A percentile compares a stretch with the other conserved stretches of the same genome.
Evolutionary conservation across 1,140 invertebrate species (phyloP).

Genomic region (Bombus breviceps): DNA sequence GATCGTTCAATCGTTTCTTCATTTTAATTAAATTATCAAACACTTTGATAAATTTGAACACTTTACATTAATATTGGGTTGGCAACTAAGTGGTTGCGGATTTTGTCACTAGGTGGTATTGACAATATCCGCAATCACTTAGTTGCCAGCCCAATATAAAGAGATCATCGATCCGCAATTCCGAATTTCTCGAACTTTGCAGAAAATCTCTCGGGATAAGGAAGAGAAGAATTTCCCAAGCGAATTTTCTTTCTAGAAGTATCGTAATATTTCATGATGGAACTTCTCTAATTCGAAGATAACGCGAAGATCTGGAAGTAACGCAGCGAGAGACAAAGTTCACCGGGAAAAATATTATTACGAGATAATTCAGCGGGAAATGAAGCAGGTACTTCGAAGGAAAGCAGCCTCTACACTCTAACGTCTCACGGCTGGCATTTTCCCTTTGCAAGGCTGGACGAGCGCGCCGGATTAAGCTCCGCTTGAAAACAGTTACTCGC

Average conservation of each 20-base stretch:
- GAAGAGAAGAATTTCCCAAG: background rate
- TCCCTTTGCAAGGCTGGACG: background rate
- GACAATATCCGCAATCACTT: too few relatives aligned
- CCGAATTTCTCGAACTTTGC: too few relatives aligned
- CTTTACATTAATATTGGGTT: too few relatives aligned
- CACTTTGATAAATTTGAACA: too few relatives aligned
- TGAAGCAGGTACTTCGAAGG: background rate
- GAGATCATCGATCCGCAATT: too few relatives aligned
- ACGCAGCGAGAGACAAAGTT: background rate
- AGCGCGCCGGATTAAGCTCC: background rate
- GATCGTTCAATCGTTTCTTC: too few relatives aligned
- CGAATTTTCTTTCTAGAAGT: background rate
- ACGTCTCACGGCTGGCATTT: background rate
- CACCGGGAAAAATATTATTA: constrained; percentile 10
- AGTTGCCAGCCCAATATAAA: too few relatives aligned
- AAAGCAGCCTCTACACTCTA: background rate
- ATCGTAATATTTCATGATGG: background rate
- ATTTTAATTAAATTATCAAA: too few relatives aligned
- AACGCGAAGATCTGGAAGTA: background rate
- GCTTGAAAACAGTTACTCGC: background rate
- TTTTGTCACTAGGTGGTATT: too few relatives aligned
- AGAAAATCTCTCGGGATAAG: too few relatives aligned
- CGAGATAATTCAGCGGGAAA: constrained; percentile 21
- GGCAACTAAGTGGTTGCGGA: too few relatives aligned
- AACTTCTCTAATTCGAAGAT: background rate